These are phyloP conservation scores for Amazonetta brasiliensis DNA, from an alignment of 2,797 vertebrate species.

Conservation along the genomic window DNA sequence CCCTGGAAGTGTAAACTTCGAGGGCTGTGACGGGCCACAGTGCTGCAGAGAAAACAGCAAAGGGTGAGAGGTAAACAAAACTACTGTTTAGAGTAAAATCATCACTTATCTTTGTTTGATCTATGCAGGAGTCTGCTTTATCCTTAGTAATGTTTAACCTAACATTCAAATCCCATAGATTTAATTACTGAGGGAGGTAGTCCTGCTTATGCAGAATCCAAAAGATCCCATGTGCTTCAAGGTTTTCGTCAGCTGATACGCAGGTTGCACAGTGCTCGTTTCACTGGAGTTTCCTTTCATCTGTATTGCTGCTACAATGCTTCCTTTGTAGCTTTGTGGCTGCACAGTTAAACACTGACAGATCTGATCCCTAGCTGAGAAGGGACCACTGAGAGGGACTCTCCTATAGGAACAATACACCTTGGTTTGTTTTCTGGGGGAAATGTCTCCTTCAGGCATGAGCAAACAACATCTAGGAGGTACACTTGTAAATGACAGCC, in stretches of 20 bases:
- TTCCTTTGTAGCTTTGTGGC: background rate
- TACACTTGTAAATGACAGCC: background rate
- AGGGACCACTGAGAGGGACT: background rate
- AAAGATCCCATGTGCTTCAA: background rate
- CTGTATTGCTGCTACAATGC: background rate
- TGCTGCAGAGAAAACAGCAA: constrained; percentile 68
- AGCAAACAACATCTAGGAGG: background rate
- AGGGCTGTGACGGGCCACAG: constrained; percentile 82
- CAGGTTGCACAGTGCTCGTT: background rate
- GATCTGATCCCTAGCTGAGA: background rate
- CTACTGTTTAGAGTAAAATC: background rate
- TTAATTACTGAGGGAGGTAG: background rate
- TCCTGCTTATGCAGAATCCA: background rate
- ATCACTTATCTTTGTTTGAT: background rate
- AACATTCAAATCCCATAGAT: background rate
- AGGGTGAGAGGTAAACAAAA: background rate
- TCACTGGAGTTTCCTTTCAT: background rate
- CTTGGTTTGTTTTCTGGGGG: background rate
- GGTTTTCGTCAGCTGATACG: background rate
- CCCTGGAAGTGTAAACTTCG: constrained; percentile 83
- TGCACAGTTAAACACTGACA: background rate
- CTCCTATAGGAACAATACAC: background rate
- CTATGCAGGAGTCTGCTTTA: background rate
- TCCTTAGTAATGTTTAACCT: background rate
- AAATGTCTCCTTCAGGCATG: background rate